These are phyloP conservation scores for Arizona elegans DNA, from an alignment of 2,113 vertebrate genomes.

Conservation along the genomic window DNA sequence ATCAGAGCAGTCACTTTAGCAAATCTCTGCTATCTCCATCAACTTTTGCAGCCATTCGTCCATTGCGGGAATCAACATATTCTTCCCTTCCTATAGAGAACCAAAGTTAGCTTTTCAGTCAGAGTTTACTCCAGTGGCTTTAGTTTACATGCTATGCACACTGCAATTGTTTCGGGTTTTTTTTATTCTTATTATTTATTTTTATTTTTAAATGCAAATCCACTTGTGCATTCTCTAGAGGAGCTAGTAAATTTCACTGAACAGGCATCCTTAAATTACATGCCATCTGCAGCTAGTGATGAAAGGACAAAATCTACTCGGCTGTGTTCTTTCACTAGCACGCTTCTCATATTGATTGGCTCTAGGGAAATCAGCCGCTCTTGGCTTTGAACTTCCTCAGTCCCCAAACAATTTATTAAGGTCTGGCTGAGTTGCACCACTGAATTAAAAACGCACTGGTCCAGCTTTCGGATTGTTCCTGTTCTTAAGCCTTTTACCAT, in stretches of 20 bases:
- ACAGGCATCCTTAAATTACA: constrained; percentile 77
- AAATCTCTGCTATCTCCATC: not conserved
- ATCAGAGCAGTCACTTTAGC: not conserved
- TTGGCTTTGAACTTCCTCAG: constrained; percentile 69
- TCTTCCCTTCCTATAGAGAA: not conserved
- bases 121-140: constrained; percentile 77
- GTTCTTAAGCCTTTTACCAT: not conserved
- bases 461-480: not conserved
- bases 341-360: constrained; percentile 72
- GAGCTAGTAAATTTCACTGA: constrained; percentile 79
- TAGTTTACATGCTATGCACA: constrained; percentile 69
- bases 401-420: constrained; percentile 67
- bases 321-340: constrained; percentile 83
- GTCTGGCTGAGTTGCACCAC: constrained; percentile 51
- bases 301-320: constrained; percentile 81
- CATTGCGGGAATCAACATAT: not conserved
- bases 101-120: constrained; percentile 55
- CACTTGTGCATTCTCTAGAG: constrained; percentile 78
- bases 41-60: not conserved
- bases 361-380: constrained; percentile 74
- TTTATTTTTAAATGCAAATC: constrained; percentile 72
- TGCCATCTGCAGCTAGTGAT: constrained; percentile 78
- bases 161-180: constrained; percentile 64
- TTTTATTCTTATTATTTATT: constrained; percentile 62
- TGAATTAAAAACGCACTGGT: constrained; percentile 22